phyloP scores from a whole-genome alignment of 2,888 invertebrate genomes.

The Eumacrocentrus americanus region DNA sequence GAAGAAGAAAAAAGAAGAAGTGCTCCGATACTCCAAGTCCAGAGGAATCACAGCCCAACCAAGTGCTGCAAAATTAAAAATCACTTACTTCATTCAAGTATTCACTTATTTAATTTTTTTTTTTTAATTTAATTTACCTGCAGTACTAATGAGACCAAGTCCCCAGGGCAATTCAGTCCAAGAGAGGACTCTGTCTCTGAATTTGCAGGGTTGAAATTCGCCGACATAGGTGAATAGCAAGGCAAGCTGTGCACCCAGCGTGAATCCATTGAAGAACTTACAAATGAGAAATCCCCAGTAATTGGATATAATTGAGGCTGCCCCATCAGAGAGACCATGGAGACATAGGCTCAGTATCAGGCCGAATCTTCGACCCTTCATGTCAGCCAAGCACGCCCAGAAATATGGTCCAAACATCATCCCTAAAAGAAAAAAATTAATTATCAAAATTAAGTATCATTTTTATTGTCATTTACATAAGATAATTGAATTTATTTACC shows the following conservation, averaged over 20 bases:
- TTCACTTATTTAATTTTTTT: not conserved
- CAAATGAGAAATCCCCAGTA: conserved; percentile 55
- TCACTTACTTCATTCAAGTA: no score
- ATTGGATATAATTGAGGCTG: conserved; percentile 66
- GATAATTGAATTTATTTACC: conserved; percentile 61
- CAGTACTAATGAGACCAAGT: conserved; percentile 73
- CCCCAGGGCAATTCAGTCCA: conserved; percentile 87
- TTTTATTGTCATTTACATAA: not conserved
- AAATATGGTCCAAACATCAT: conserved; percentile 74
- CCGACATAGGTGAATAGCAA: conserved; percentile 80
- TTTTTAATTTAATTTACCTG: conserved; percentile 63
- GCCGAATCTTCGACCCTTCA: conserved; percentile 70
- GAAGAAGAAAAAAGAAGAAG: conserved; percentile 67
- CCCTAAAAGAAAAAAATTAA: conserved; percentile 58
- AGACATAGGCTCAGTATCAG: conserved; percentile 69
- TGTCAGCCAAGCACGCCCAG: conserved; percentile 75
- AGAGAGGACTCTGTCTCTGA: conserved; percentile 77
- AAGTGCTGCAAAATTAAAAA: conserved; percentile 15
- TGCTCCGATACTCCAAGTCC: conserved; percentile 51
- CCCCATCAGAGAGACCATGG: conserved; percentile 67
- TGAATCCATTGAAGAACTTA: conserved; percentile 16
- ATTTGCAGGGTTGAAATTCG: conserved; percentile 79
- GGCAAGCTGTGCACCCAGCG: conserved; percentile 77
- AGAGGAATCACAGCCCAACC: conserved; percentile 80
- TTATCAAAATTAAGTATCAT: not conserved